Evolutionary conservation across 2,113 vertebrate species (phyloP).

Genomic region (Amphiprion percula): DNA sequence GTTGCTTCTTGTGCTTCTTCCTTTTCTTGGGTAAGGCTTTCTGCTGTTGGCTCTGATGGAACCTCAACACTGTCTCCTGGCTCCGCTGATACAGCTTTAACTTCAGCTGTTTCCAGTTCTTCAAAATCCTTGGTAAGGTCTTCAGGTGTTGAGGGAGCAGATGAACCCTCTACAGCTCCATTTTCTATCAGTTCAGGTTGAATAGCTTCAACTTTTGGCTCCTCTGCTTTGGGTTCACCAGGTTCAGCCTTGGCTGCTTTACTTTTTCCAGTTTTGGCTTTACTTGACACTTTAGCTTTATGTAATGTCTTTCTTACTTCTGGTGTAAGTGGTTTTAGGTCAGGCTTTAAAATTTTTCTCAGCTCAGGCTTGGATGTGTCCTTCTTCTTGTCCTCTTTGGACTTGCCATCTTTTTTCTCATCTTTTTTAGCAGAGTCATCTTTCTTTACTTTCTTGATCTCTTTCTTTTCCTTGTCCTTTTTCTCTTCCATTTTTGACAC

Average conservation of each 20-base stretch:
- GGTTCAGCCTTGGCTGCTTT: conserved; percentile 84
- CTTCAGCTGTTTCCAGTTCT: conserved; percentile 87
- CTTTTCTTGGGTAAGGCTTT: conserved; percentile 55
- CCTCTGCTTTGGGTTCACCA: conserved; percentile 74
- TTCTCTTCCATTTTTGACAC: conserved; percentile 96
- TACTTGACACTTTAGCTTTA: conserved; percentile 92
- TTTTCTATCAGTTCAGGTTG: conserved; percentile 60
- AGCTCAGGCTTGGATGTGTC: conserved; percentile 89
- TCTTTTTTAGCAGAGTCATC: conserved; percentile 93
- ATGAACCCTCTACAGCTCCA: conserved; percentile 76
- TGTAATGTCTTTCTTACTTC: conserved; percentile 97
- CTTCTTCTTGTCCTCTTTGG: conserved; percentile 92
- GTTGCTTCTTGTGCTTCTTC: conserved; percentile 50
- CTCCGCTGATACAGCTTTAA: conserved; percentile 67
- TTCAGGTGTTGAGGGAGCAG: conserved; percentile 90
- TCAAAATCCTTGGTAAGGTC: conserved; percentile 96
- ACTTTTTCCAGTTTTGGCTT: conserved; percentile 88
- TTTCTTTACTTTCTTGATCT: conserved; percentile 93
- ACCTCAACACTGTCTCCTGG: conserved; percentile 31
- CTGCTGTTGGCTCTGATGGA: conserved; percentile 47
- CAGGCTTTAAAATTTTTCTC: conserved; percentile 93
- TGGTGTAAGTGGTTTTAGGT: conserved; percentile 95
- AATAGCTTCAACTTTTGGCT: conserved; percentile 63
- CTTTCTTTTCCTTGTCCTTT: conserved; percentile 97
- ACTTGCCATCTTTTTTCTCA: conserved; percentile 91